phyloP scores from a whole-genome alignment of 2,888 invertebrate species.

The Hypomecis atomaria region DNA sequence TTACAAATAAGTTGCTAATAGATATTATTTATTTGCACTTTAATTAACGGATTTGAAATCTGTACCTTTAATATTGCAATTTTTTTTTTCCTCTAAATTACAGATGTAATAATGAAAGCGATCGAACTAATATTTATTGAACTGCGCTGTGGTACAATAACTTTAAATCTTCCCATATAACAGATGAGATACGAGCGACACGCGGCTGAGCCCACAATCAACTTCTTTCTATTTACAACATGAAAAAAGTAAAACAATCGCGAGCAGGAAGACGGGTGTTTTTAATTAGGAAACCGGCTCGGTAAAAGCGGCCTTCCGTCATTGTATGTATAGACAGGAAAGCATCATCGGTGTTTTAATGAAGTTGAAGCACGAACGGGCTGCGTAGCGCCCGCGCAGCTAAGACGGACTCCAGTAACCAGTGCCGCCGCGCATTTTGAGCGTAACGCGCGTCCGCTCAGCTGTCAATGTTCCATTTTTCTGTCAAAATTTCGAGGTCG shows the following conservation, averaged over 20 bases:
- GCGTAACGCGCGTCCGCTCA: conserved; percentile 62
- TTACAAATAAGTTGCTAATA: too few relatives aligned
- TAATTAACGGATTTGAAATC: too few relatives aligned
- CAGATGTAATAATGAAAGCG: too few relatives aligned
- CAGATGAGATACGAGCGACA: conserved; percentile 8
- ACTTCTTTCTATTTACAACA: conserved; percentile 35
- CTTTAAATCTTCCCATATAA: not conserved
- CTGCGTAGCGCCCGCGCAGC: conserved; percentile 62
- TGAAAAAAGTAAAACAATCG: conserved; percentile 47
- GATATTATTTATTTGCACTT: too few relatives aligned
- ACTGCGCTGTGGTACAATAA: not conserved
- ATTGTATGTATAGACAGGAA: conserved; percentile 72
- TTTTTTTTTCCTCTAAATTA: too few relatives aligned
- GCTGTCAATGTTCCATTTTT: conserved; percentile 51
- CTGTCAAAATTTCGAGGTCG: conserved; percentile 59
- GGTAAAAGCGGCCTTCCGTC: conserved; percentile 82
- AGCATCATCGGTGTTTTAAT: conserved; percentile 80
- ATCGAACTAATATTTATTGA: too few relatives aligned
- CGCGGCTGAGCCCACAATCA: conserved; percentile 16
- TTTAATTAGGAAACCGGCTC: conserved; percentile 81
- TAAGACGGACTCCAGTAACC: conserved; percentile 12
- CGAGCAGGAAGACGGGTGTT: conserved; percentile 58
- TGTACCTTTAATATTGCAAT: too few relatives aligned
- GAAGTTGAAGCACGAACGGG: conserved; percentile 70
- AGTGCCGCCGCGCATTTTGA: conserved; percentile 75